Base-by-base conservation (phyloP, 2,797 vertebrate genomes). In the Myotis planiceps region DNA sequence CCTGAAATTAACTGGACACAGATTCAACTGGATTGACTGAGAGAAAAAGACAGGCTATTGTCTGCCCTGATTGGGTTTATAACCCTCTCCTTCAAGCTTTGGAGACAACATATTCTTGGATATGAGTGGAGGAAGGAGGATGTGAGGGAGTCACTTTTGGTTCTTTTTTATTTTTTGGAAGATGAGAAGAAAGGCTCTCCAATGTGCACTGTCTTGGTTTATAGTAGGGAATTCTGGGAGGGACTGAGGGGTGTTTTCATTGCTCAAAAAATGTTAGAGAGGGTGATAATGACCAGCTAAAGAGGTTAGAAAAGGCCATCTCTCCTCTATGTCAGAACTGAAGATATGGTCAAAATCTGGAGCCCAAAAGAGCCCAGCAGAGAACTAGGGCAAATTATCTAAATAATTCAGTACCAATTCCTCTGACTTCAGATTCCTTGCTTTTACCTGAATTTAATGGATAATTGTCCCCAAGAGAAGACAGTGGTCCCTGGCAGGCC, bases 381-480 rank as follows among this genome's bases (percentile, higher is more conserved):
- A 90, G 87, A 88, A 88, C 12, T 63, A 39, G 42, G 42, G 16
- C 13, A 90, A 88, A 51, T 92, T 71, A 69, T 55, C 71, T 83
- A 69, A 94, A 88, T 72, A 63, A 88, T 51, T 69, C 45, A 91
- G 66, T 29, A 80, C 27, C 47, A 79, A 82, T 53, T 4, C 10
- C 39, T 91, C 71, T 15, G 16, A 37, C 15, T 12, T 37, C 34
- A 27, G 32, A 79, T 84, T 63, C 69, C 87, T 74, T 37, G 21
- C n/a, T 90, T 94, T 86, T 71, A 74, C 39, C 39, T 91, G 55
- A 80, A 92, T 82, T 90, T 76, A 97, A 85, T 51, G 29, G 32
- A 34, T 75, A 92, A 88, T 76, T 82, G 55, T 95, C 45, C 37
- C 58, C 45, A 55, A 55, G 39, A 83, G 45, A 90, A 88, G 19